Percentiles rank a stretch among this genome's conserved stretches.
Evolutionary conservation across 2,797 vertebrate genomes (phyloP).

Genomic region (Nasua narica): DNA sequence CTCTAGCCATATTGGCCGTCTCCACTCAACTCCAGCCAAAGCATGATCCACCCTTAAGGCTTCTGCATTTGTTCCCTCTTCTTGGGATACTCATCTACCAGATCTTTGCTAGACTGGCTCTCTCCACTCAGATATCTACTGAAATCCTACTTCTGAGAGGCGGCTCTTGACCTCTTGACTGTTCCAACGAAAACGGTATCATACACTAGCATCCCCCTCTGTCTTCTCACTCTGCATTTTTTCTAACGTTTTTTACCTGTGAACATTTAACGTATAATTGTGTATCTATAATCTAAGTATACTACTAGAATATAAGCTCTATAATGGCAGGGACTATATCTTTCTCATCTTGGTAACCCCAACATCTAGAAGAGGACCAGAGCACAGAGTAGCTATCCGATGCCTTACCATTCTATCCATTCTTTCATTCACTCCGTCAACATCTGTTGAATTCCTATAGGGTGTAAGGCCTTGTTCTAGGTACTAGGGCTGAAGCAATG

Average conservation of each 20-base stretch:
- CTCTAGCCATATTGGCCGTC: neutral
- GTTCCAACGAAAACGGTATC: neutral
- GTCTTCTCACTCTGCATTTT: neutral
- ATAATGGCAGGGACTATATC: neutral
- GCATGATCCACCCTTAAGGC: neutral
- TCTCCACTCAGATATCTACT: neutral
- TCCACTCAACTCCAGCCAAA: neutral
- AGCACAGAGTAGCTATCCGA: neutral
- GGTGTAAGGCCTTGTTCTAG: neutral
- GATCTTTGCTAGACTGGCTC: neutral
- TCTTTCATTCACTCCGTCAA: neutral
- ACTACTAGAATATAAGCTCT: conserved; percentile 21
- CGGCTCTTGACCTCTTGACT: neutral
- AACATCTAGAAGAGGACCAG: neutral
- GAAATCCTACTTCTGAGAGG: neutral
- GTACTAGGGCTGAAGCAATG: neutral
- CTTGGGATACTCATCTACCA: neutral
- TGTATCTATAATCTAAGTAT: conserved; percentile 6
- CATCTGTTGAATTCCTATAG: neutral
- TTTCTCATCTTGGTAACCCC: conserved; percentile 19
- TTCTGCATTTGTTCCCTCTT: neutral
- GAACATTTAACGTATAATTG: neutral
- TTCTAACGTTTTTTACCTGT: neutral
- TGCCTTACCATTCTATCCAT: neutral
- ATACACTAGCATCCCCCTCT: neutral